Evolutionary conservation across 2,888 invertebrate genomes (phyloP).

Genomic region (Diplolepis rosae): DNA sequence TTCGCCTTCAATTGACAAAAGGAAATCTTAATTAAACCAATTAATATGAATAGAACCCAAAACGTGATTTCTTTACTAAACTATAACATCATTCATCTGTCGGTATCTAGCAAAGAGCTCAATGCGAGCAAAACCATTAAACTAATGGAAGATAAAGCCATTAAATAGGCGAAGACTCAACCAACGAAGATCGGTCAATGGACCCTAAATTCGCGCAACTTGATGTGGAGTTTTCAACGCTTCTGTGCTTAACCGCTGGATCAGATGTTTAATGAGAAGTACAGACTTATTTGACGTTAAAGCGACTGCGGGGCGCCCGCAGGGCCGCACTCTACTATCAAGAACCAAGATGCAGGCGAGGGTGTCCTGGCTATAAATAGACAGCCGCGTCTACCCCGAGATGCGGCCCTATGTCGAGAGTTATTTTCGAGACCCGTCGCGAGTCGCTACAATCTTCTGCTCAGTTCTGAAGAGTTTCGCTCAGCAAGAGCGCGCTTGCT

Average conservation of each 20-base stretch:
- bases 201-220: constrained; percentile 47
- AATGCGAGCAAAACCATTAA: not conserved
- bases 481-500: constrained; percentile 22
- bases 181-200: constrained; percentile 54
- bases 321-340: constrained; percentile 59
- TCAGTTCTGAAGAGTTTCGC: constrained; percentile 58
- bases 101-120: not conserved
- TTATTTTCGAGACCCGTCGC: constrained; percentile 62
- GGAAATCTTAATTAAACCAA: not conserved
- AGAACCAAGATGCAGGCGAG: constrained; percentile 44
- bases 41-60: constrained; percentile 3
- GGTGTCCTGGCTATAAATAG: constrained; percentile 63
- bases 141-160: not conserved
- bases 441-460: constrained; percentile 62
- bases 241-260: constrained; percentile 34
- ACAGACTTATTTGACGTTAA: constrained; percentile 56
- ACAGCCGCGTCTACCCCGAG: constrained; percentile 53
- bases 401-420: constrained; percentile 66
- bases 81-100: constrained; percentile 12
- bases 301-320: constrained; percentile 50
- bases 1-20: not conserved
- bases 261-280: constrained; percentile 49
- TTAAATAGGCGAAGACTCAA: constrained; percentile 32
- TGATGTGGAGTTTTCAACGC: constrained; percentile 30
- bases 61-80: not conserved